phyloP scores from a whole-genome alignment of 2,113 vertebrate genomes.

The Cyanoderma ruficeps region DNA sequence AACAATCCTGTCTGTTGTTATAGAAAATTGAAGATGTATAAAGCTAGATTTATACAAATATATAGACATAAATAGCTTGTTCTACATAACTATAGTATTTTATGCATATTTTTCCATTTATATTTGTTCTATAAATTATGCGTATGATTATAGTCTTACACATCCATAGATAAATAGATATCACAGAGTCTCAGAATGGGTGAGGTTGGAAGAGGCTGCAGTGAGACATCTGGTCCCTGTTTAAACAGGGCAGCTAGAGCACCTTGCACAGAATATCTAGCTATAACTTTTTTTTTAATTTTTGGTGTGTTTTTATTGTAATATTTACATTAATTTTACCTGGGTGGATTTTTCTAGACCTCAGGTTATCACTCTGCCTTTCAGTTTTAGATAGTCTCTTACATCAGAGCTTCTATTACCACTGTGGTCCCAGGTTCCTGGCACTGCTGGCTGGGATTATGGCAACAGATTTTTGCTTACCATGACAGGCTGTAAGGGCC shows the following conservation, averaged over 20 bases:
- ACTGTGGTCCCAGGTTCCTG: neutral
- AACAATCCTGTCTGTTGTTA: neutral
- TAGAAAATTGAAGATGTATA: neutral
- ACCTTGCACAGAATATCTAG: neutral
- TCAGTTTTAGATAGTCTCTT: neutral
- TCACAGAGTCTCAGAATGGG: neutral
- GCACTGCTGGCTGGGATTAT: neutral
- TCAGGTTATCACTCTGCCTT: neutral
- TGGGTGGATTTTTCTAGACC: neutral
- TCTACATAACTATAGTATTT: neutral
- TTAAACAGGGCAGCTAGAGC: neutral
- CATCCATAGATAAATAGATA: neutral
- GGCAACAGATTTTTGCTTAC: neutral
- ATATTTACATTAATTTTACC: neutral
- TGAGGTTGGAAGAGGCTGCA: neutral
- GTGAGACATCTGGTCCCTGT: neutral
- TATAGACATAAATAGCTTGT: neutral
- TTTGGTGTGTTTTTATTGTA: neutral
- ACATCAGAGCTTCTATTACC: neutral
- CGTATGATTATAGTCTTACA: neutral
- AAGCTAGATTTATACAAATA: neutral
- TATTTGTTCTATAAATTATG: neutral
- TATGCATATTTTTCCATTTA: neutral
- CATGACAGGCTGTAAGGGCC: accelerated
- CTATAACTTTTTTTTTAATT: neutral